phyloP scores from a whole-genome alignment of 1,140 invertebrate species.

The Samia ricini region DNA sequence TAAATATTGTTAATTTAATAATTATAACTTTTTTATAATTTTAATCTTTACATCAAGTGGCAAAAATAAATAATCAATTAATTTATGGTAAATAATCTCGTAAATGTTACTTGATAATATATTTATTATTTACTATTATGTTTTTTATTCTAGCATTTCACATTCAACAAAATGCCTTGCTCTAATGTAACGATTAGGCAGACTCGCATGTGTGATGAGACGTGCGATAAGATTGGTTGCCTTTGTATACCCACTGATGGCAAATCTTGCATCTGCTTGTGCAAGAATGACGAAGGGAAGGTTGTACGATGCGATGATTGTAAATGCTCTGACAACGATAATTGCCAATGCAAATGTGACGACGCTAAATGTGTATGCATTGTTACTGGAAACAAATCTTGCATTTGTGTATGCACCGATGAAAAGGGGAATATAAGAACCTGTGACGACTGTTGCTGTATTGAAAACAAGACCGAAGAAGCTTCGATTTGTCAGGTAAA shows the following conservation, averaged over 20 bases:
- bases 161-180: conserved; percentile 35
- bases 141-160: neutral
- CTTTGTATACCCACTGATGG: conserved; percentile 26
- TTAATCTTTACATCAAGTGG: too few relatives aligned
- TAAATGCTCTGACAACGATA: conserved; percentile 9
- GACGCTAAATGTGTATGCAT: conserved; percentile 19
- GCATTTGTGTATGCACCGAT: conserved; percentile 30
- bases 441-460: conserved; percentile 25
- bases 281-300: conserved; percentile 13
- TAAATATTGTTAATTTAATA: too few relatives aligned
- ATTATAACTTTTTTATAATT: too few relatives aligned
- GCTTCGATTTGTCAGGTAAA: neutral
- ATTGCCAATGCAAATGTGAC: conserved; percentile 16
- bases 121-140: neutral
- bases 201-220: conserved; percentile 9
- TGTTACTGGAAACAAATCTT: conserved; percentile 29
- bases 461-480: neutral
- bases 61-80: too few relatives aligned
- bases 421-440: conserved; percentile 14
- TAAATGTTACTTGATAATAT: too few relatives aligned
- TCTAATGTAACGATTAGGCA: conserved; percentile 31
- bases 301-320: conserved; percentile 15
- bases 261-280: conserved; percentile 31
- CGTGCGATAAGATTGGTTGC: conserved; percentile 20
- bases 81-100: too few relatives aligned